Evolutionary conservation across 2,113 vertebrate species (phyloP).

Genomic region (Eudyptes chrysolophus): DNA sequence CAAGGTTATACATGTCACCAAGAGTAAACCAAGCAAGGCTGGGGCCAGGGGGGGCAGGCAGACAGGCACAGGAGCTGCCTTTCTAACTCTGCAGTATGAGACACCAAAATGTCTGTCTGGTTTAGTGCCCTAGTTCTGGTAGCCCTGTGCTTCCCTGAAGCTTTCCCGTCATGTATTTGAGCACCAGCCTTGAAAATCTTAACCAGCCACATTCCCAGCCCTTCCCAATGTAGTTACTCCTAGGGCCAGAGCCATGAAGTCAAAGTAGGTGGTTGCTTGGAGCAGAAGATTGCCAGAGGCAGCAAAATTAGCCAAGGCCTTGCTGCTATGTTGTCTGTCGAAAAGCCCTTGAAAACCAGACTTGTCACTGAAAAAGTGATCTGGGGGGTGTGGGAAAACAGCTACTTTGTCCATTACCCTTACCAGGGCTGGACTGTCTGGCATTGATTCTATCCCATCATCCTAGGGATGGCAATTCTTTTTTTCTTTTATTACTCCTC

Average conservation of each 20-base stretch:
- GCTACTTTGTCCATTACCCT: background rate
- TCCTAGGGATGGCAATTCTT: background rate
- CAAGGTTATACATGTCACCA: background rate
- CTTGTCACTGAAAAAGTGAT: background rate
- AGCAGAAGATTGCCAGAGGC: background rate
- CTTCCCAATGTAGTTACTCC: background rate
- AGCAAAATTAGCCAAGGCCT: background rate
- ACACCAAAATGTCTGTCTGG: background rate
- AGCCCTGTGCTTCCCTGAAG: background rate
- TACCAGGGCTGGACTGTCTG: background rate
- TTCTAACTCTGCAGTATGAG: background rate
- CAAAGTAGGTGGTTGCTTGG: background rate
- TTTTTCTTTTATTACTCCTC: background rate
- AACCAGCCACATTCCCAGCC: background rate
- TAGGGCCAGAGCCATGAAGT: background rate
- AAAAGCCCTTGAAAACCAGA: background rate
- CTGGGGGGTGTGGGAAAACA: background rate
- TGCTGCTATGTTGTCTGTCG: background rate
- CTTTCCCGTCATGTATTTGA: background rate
- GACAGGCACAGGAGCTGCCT: background rate
- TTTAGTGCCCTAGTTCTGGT: background rate
- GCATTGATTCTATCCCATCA: background rate
- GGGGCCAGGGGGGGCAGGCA: too few relatives aligned
- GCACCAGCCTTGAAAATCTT: background rate
- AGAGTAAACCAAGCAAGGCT: background rate